A percentile compares a stretch with the other conserved stretches of the same genome.
Evolutionary conservation across 64 coral and sea anemone species (phyloP).

Genomic region (Dendrophyllia cribrosa): DNA sequence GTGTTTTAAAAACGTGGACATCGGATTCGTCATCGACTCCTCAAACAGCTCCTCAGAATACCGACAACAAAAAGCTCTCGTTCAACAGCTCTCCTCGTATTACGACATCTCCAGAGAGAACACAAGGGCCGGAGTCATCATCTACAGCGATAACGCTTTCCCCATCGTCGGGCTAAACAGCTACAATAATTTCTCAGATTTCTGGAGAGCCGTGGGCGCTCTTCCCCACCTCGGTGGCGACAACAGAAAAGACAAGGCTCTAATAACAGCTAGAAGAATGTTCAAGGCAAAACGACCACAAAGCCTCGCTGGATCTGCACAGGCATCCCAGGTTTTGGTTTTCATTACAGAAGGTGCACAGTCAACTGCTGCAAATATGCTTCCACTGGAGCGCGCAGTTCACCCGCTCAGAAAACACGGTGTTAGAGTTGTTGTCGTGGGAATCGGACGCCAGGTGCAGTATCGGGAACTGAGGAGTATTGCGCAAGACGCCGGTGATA

Average conservation of each 20-base stretch:
- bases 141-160: slow-evolving; percentile 62
- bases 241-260: slow-evolving; percentile 58
- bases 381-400: slow-evolving; percentile 29
- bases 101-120: slow-evolving; percentile 37
- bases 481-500: background rate
- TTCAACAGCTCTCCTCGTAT: slow-evolving; percentile 52
- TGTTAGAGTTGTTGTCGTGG: slow-evolving; percentile 50
- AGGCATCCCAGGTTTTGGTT: slow-evolving; percentile 44
- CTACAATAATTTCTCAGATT: background rate
- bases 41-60: slow-evolving; percentile 51
- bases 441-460: slow-evolving; percentile 21
- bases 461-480: slow-evolving; percentile 42
- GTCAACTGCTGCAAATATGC: background rate
- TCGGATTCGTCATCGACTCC: slow-evolving; percentile 75
- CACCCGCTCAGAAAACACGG: slow-evolving; percentile 43
- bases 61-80: slow-evolving; percentile 66
- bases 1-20: slow-evolving; percentile 61
- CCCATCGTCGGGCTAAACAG: background rate
- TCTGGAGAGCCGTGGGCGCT: background rate
- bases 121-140: slow-evolving; percentile 55
- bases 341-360: slow-evolving; percentile 38
- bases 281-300: slow-evolving; percentile 23
- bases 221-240: slow-evolving; percentile 11
- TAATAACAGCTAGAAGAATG: slow-evolving; percentile 34
- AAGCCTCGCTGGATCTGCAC: background rate